phyloP scores from a whole-genome alignment of 1,140 invertebrate genomes.

The Trichogramma pretiosum region DNA sequence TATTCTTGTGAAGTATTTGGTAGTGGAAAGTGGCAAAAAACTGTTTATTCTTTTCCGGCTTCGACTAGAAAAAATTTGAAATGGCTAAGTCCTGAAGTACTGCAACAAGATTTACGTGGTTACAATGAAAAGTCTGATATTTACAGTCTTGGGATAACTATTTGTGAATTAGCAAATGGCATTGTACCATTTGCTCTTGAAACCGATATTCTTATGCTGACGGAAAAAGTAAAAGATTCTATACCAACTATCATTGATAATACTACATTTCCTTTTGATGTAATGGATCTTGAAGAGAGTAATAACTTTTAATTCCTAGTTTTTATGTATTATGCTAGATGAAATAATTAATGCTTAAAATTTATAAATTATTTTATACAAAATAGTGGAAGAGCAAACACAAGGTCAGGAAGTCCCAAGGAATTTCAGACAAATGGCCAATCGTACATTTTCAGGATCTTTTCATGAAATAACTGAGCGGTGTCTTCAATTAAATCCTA shows the following conservation, averaged over 20 bases:
- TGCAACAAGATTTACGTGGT: slow-evolving; percentile 82
- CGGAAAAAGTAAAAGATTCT: slow-evolving; percentile 76
- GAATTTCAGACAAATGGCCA: slow-evolving; percentile 24
- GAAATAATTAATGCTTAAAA: slow-evolving; percentile 5
- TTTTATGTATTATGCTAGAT: slow-evolving; percentile 4
- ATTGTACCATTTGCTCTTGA: slow-evolving; percentile 76
- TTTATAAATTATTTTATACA: no score
- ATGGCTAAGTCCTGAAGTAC: slow-evolving; percentile 84
- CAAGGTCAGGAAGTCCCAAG: slow-evolving; percentile 23
- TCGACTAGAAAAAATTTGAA: slow-evolving; percentile 64
- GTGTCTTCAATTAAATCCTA: slow-evolving; percentile 59
- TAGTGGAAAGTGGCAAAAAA: slow-evolving; percentile 58
- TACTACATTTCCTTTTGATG: slow-evolving; percentile 56
- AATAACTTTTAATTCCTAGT: slow-evolving; percentile 18
- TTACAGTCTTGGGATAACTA: slow-evolving; percentile 79
- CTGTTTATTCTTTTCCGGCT: slow-evolving; percentile 65
- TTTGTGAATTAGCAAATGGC: slow-evolving; percentile 85
- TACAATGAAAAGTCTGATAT: slow-evolving; percentile 85
- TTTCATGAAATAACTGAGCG: slow-evolving; percentile 69
- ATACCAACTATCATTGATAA: slow-evolving; percentile 69
- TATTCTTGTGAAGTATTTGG: slow-evolving; percentile 65
- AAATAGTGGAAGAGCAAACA: no score
- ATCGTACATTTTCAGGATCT: slow-evolving; percentile 56
- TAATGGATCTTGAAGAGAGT: slow-evolving; percentile 43
- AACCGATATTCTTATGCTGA: slow-evolving; percentile 76